Conservation (phyloP, 1,140 invertebrate species). For the Proctacanthus coquilletti region DNA sequence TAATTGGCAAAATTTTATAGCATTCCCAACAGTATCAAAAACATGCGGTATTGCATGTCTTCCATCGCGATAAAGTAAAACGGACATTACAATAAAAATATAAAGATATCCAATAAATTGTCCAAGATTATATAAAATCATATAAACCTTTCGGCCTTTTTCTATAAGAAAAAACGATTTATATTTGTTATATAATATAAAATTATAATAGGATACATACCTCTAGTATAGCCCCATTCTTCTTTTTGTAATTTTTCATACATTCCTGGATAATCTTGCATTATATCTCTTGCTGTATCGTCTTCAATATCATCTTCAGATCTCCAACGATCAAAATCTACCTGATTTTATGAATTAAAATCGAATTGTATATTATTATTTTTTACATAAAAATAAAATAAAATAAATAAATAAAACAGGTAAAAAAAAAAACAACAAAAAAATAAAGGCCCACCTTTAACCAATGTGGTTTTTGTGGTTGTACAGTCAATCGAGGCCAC, state of each 20-base stretch:
- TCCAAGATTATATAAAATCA: slow-evolving; percentile 79
- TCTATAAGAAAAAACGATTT: slow-evolving; percentile 34
- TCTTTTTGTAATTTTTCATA: slow-evolving; percentile 61
- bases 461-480: slow-evolving; percentile 73
- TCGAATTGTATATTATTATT: slow-evolving; percentile 3
- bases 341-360: too few species aligned
- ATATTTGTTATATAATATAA: slow-evolving; percentile 1
- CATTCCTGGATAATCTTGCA: slow-evolving; percentile 59
- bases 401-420: slow-evolving; percentile 16
- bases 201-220: slow-evolving; percentile 31
- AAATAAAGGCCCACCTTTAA: slow-evolving; percentile 51
- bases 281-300: slow-evolving; percentile 45
- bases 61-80: slow-evolving; percentile 60
- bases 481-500: slow-evolving; percentile 68
- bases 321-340: slow-evolving; percentile 77
- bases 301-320: slow-evolving; percentile 51
- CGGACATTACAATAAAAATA: slow-evolving; percentile 53
- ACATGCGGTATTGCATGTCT: slow-evolving; percentile 53
- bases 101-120: slow-evolving; percentile 82
- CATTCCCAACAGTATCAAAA: slow-evolving; percentile 59
- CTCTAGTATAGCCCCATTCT: slow-evolving; percentile 63
- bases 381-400: slow-evolving; percentile 1
- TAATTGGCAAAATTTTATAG: slow-evolving; percentile 68
- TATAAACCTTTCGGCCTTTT: slow-evolving; percentile 68
- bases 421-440: too few species aligned